Evolutionary conservation across 2,888 invertebrate species (phyloP).

Genomic region (Volucella bombylans): DNA sequence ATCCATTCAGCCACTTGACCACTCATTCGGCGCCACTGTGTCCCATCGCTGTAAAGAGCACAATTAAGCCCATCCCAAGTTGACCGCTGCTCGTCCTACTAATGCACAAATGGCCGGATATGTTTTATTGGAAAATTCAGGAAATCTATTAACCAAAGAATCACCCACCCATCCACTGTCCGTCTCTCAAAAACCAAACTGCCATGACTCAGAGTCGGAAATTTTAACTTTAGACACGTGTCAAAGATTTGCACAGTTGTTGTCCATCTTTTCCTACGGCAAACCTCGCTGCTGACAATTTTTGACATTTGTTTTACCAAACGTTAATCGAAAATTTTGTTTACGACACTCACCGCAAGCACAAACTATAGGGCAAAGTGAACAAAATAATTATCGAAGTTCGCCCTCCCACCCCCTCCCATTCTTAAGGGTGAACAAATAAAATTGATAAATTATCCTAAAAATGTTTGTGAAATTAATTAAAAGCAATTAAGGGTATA

Average conservation of each 20-base stretch:
- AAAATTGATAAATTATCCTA: slow-evolving; percentile 62
- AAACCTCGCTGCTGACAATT: slow-evolving; percentile 12
- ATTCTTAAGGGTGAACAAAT: not conserved
- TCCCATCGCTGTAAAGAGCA: not conserved
- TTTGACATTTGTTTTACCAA: slow-evolving; percentile 37
- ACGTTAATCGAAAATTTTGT: slow-evolving; percentile 42
- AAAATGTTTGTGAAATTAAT: slow-evolving; percentile 68
- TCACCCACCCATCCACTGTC: slow-evolving; percentile 13
- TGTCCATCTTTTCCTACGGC: not conserved
- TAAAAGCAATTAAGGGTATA: slow-evolving; percentile 59
- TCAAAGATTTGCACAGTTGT: slow-evolving; percentile 57
- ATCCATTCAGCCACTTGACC: not conserved
- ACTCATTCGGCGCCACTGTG: slow-evolving; percentile 26
- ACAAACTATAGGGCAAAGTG: slow-evolving; percentile 61
- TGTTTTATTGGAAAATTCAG: slow-evolving; percentile 57
- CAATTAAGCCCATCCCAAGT: slow-evolving; percentile 57
- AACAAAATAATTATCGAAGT: slow-evolving; percentile 55
- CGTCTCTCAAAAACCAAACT: not conserved
- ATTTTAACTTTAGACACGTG: slow-evolving; percentile 68
- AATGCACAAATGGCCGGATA: slow-evolving; percentile 57
- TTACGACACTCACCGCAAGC: slow-evolving; percentile 32
- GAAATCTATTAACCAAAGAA: slow-evolving; percentile 69
- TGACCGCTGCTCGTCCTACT: slow-evolving; percentile 1
- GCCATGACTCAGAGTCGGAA: not conserved
- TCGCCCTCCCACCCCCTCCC: not conserved